phyloP scores from a whole-genome alignment of 1,140 invertebrate species.

The Drosophila fuyamai region DNA sequence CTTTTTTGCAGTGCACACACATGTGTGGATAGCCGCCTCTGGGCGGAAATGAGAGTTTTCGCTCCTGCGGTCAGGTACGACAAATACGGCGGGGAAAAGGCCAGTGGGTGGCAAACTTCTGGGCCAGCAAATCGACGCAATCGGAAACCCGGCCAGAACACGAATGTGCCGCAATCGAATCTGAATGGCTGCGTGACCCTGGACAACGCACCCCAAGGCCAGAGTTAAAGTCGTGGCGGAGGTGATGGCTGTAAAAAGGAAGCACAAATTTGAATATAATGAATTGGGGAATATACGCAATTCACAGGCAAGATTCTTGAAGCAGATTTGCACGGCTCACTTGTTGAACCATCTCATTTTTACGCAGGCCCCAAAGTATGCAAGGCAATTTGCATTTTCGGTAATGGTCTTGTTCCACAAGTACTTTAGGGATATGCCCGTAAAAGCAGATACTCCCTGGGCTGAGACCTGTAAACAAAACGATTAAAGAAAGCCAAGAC shows the following conservation, averaged over 20 bases:
- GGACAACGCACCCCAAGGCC: conserved; percentile 4
- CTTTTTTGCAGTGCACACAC: background rate
- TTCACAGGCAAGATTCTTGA: background rate
- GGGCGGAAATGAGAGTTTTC: conserved; percentile 49
- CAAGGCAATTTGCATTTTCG: conserved; percentile 56
- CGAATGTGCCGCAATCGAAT: conserved; percentile 44
- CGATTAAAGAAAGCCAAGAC: conserved; percentile 22
- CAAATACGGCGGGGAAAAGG: conserved; percentile 37
- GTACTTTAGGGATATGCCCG: conserved; percentile 13
- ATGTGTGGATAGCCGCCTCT: conserved; percentile 4
- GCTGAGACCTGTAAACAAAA: conserved; percentile 43
- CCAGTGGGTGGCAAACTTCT: conserved; percentile 23
- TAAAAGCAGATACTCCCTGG: conserved; percentile 23
- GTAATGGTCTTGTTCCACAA: conserved; percentile 56
- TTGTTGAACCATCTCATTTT: conserved; percentile 28
- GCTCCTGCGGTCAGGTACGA: conserved; percentile 44
- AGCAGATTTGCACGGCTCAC: conserved; percentile 20
- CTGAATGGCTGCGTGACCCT: conserved; percentile 35
- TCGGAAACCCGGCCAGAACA: conserved; percentile 29
- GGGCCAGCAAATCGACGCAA: conserved; percentile 45
- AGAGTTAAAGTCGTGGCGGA: conserved; percentile 11
- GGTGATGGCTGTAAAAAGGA: background rate
- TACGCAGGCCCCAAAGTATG: conserved; percentile 41
- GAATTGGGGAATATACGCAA: conserved; percentile 1
- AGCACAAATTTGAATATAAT: conserved; percentile 23